A percentile compares a stretch with the other conserved stretches of the same genome.
Evolutionary conservation across 2,797 vertebrate species (phyloP).

Genomic region (Cossypha polioptera): DNA sequence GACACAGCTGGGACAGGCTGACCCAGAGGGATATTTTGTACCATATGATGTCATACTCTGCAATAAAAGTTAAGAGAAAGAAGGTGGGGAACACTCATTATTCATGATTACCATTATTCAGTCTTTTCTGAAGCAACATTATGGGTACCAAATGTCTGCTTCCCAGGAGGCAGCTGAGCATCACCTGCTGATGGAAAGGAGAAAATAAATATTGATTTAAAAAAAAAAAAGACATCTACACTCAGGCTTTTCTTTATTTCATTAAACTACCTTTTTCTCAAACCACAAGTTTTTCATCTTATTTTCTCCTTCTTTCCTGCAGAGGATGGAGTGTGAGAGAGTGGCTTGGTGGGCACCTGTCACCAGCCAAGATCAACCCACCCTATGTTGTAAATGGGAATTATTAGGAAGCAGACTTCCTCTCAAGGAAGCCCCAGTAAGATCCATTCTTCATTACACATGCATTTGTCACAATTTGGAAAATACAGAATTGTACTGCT

Average conservation of each 20-base stretch:
- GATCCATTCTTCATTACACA: not conserved
- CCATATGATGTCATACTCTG: not conserved
- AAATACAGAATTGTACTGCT: not conserved
- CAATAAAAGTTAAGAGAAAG: not conserved
- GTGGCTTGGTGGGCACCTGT: not conserved
- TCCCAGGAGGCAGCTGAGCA: not conserved
- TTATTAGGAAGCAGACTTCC: not conserved
- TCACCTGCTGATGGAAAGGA: not conserved
- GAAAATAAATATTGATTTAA: not conserved
- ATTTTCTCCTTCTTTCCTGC: not conserved
- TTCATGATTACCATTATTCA: not conserved
- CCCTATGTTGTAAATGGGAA: not conserved
- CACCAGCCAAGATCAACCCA: not conserved
- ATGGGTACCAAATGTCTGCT: accelerated
- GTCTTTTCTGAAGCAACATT: not conserved
- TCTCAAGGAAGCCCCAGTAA: not conserved
- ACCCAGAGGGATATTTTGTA: not conserved
- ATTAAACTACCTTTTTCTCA: not conserved
- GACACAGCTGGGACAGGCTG: not conserved
- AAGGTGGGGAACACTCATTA: not conserved
- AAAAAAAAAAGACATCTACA: not conserved
- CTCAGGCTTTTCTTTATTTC: not conserved
- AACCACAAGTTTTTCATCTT: not conserved
- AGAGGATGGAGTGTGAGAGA: not conserved
- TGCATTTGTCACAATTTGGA: not conserved